Conservation (phyloP, 2,113 vertebrate species). For the Actenoides hombroni region DNA sequence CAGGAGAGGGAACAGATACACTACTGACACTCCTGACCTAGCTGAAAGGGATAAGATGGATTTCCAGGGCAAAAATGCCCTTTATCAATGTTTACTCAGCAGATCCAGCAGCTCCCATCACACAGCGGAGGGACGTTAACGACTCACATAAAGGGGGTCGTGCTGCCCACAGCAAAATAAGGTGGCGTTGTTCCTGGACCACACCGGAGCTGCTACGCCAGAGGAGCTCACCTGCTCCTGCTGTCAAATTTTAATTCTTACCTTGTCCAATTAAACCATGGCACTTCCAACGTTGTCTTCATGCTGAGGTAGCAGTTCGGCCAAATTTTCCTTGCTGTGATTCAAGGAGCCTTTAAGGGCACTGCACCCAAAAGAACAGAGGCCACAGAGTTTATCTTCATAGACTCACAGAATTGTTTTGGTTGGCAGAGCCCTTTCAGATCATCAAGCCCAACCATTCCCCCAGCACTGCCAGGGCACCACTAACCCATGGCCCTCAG, state of each 20-base stretch:
- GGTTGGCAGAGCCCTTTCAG: too few relatives aligned
- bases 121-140: rapidly evolving
- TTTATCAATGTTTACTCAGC: not conserved
- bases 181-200: rapidly evolving
- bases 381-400: not conserved
- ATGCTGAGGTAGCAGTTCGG: not conserved
- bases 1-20: not conserved
- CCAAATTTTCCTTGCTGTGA: not conserved
- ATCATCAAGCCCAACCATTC: too few relatives aligned
- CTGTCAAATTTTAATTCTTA: not conserved
- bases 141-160: rapidly evolving
- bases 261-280: not conserved
- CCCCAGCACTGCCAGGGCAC: too few relatives aligned
- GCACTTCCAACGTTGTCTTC: not conserved
- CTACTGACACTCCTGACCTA: rapidly evolving
- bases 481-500: not conserved
- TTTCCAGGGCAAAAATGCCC: not conserved
- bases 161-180: not conserved
- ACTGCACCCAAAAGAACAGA: not conserved
- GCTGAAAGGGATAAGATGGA: not conserved
- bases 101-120: not conserved
- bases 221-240: not conserved
- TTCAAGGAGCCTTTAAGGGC: not conserved
- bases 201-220: rapidly evolving
- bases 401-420: not conserved